Base-by-base conservation (phyloP, 2,797 vertebrate genomes). In the Linurgus olivaceus region DNA sequence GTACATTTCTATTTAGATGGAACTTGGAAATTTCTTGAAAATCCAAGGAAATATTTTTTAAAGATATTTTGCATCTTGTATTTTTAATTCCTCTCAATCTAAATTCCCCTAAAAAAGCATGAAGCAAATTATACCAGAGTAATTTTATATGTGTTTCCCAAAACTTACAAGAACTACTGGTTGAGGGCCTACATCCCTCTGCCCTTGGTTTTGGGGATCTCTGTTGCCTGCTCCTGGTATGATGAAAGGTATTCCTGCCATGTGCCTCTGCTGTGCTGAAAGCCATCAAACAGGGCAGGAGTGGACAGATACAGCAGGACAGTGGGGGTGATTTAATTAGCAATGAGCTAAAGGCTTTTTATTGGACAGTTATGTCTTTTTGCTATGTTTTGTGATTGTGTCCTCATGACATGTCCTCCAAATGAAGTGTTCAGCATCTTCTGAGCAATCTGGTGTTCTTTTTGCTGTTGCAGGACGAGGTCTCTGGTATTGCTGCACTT, bases 301-400 rank as follows among this genome's bases (percentile, higher is more conserved):
- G 11, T 59, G 31, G 20, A 21, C 19, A 57, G 11, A 33, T 37
- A 15, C 4, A 55, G 37, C 26, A 26, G 26, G 29, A 17, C 7
- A 8, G 10, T 25, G 25, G 4, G 5, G 3, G 6, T 77, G 17
- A 57, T 38, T 51, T 38, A 55, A 50, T 45, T 10, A 33, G 4
- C 9, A 25, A 7, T 37, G 54, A 45, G 11, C 11, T 63, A 35
- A 77, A 75, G 13, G 10, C 4, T 52, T n/a, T 48, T 24, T 21
- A 5, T 20, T 62, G 55, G 33, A 25, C 9, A 28, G 21, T 29
- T 61, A 9, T 4, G 3, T 31, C 8, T 55, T 88, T 86, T 71
- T 47, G n/a, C 23, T 38, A 3, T 12, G 25, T 44, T 28, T 17
- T 73, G 54, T 0, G 0, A 4, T 31, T 51, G 7, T 25, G 17